Base-by-base conservation (phyloP, 2,797 vertebrate species). In the Crocodylus rhombifer region DNA sequence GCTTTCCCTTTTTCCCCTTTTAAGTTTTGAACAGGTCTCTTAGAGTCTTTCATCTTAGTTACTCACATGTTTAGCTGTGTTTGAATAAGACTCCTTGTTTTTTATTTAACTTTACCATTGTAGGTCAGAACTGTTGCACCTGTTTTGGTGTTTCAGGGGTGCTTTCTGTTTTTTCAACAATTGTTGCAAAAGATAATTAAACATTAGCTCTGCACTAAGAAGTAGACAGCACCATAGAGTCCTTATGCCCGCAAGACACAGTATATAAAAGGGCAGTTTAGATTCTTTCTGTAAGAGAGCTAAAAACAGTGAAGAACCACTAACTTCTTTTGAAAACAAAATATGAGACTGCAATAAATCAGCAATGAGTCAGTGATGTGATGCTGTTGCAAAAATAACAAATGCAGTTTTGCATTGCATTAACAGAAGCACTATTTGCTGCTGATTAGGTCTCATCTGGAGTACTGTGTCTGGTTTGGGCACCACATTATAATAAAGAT, bases 51-150 rank as follows among this genome's bases (percentile, higher is more conserved):
- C 42, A 14, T 64, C 71, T 86, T 83, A 17, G 18, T 84, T 71
- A 13, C 25, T 17, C 26, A 86, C 33, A 71, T 58, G 89, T 84
- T 86, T 88, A 92, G 77, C 28, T 77, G 18, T 65, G 56, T 80
- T 80, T 94, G 65, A 93, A 80, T 60, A 4, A 14, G 64, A 65
- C 77, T 20, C 8, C 71, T 71, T 13, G 11, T 55, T 56, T 74
- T 65, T 56, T 42, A 17, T 73, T 82, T 80, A 64, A 77, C 90
- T 90, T 94, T 51, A 87, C 81, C 86, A 94, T 28, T 58, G 28
- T 78, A 62, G 42, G 36, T 36, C 60, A 87, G 80, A 71, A 10
- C 64, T 56, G 5, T 89, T 65, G 73, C 17, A 80, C 64, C 42
- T 36, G 15, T 78, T 57, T 6, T 55, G 23, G 1, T 36, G n/a